These are phyloP conservation scores for Amphipoea oculea DNA, from an alignment of 2,888 invertebrate genomes.

Conservation along the genomic window DNA sequence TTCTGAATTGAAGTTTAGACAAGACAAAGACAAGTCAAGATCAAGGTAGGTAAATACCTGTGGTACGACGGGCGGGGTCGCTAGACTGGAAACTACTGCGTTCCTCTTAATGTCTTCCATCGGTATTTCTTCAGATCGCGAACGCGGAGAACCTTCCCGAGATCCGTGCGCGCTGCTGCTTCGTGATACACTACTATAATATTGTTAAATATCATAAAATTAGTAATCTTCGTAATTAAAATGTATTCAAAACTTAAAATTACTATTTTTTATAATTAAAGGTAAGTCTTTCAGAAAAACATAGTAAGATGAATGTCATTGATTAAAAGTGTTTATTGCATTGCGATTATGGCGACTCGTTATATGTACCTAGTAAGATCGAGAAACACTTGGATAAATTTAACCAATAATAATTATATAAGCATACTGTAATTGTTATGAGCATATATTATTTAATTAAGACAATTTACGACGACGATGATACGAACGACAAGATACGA, in stretches of 20 bases:
- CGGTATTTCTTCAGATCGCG: conserved; percentile 95
- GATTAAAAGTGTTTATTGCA: neutral
- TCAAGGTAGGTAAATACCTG: conserved; percentile 67
- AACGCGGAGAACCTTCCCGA: conserved; percentile 94
- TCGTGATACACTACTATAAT: conserved; percentile 82
- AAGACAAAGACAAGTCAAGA: conserved; percentile 19
- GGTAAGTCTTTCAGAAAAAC: neutral
- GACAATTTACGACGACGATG: too few species aligned
- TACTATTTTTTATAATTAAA: too few species aligned
- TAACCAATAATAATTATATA: neutral
- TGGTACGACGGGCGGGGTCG: conserved; percentile 61
- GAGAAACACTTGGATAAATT: neutral
- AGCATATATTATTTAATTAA: neutral
- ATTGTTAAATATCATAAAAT: neutral
- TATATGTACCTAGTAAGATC: neutral
- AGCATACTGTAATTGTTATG: neutral
- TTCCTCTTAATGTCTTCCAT: conserved; percentile 94
- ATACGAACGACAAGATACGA: too few species aligned
- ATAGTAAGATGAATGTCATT: neutral
- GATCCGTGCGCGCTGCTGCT: conserved; percentile 90
- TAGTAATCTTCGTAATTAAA: neutral
- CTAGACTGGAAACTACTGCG: conserved; percentile 84
- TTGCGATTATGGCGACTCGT: neutral
- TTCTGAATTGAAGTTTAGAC: conserved; percentile 22
- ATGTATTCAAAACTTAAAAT: neutral